These are phyloP conservation scores for Odontomyia ornata DNA, from an alignment of 2,888 invertebrate species.

Conservation along the genomic window DNA sequence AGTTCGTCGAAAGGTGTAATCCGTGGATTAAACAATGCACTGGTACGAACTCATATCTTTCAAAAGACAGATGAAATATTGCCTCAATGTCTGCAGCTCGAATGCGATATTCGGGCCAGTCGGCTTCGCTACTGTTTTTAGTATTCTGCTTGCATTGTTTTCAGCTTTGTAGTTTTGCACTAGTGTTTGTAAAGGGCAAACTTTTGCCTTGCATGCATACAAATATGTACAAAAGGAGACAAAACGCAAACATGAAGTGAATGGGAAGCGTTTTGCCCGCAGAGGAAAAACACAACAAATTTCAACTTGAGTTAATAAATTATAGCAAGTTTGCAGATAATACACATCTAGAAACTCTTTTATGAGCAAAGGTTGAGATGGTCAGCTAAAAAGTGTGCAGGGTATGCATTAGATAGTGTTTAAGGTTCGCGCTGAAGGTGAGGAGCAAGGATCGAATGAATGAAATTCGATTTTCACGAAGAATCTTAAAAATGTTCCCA, in stretches of 20 bases:
- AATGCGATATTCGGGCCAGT: conserved; percentile 2
- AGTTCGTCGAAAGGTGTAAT: neutral
- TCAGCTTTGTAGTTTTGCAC: conserved; percentile 15
- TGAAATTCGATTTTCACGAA: too few species aligned
- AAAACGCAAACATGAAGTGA: conserved; percentile 27
- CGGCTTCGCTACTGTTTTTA: conserved; percentile 19
- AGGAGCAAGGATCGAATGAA: too few species aligned
- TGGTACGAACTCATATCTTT: conserved; percentile 22
- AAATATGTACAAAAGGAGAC: conserved; percentile 24
- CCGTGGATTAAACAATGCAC: conserved; percentile 28
- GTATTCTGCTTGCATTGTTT: conserved; percentile 34
- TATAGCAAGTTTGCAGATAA: conserved; percentile 40
- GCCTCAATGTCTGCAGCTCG: neutral
- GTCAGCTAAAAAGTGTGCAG: neutral
- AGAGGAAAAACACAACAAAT: conserved; percentile 36
- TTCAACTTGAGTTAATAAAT: conserved; percentile 41
- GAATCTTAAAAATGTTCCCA: too few species aligned
- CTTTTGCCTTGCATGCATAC: neutral
- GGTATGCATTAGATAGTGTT: neutral
- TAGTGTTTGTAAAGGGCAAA: too few species aligned
- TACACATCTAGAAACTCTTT: conserved; percentile 1
- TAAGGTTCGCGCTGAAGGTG: neutral
- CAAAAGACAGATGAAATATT: conserved; percentile 31
- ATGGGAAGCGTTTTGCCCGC: conserved; percentile 18
- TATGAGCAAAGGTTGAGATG: conserved; percentile 1